Evolutionary conservation across 2,797 vertebrate species (phyloP).

Genomic region (Gephyroberyx darwinii): DNA sequence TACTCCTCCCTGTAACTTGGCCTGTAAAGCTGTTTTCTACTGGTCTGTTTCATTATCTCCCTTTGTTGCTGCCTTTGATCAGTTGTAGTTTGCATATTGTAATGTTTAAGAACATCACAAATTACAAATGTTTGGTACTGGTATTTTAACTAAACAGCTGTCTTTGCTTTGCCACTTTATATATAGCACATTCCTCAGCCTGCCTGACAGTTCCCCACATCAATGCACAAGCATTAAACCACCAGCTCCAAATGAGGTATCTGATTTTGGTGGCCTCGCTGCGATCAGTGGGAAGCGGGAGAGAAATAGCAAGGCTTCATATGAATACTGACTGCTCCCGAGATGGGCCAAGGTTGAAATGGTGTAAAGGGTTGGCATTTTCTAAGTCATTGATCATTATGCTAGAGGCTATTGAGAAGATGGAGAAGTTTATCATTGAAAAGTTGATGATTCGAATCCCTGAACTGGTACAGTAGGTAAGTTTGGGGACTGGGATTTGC

Average conservation of each 20-base stretch:
- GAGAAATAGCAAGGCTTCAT: slow-evolving; percentile 26
- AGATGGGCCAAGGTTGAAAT: slow-evolving; percentile 43
- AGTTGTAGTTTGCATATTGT: slow-evolving; percentile 25
- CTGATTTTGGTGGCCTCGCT: slow-evolving; percentile 34
- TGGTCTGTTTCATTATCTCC: slow-evolving; percentile 36
- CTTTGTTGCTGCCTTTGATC: slow-evolving; percentile 42
- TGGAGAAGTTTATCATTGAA: slow-evolving; percentile 40
- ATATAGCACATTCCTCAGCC: not conserved
- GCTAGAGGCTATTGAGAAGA: slow-evolving; percentile 26
- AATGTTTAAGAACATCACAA: slow-evolving; percentile 39
- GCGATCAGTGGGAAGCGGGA: slow-evolving; percentile 29
- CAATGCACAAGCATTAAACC: slow-evolving; percentile 47
- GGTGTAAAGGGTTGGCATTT: slow-evolving; percentile 9
- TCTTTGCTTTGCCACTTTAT: too few species aligned
- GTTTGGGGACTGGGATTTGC: slow-evolving; percentile 14
- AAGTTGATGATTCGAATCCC: slow-evolving; percentile 44
- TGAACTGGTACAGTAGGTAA: slow-evolving; percentile 2
- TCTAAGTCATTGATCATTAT: slow-evolving; percentile 42
- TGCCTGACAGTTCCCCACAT: slow-evolving; percentile 65
- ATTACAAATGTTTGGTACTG: slow-evolving; percentile 33
- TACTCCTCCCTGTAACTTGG: too few species aligned
- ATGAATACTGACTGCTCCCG: slow-evolving; percentile 36
- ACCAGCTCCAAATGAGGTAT: slow-evolving; percentile 50
- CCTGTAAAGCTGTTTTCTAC: slow-evolving; percentile 34
- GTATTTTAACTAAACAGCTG: not conserved